A percentile compares a stretch with the other conserved stretches of the same genome.
Evolutionary conservation across 2,797 vertebrate species (phyloP).

Genomic region (Gambelia wislizenii): DNA sequence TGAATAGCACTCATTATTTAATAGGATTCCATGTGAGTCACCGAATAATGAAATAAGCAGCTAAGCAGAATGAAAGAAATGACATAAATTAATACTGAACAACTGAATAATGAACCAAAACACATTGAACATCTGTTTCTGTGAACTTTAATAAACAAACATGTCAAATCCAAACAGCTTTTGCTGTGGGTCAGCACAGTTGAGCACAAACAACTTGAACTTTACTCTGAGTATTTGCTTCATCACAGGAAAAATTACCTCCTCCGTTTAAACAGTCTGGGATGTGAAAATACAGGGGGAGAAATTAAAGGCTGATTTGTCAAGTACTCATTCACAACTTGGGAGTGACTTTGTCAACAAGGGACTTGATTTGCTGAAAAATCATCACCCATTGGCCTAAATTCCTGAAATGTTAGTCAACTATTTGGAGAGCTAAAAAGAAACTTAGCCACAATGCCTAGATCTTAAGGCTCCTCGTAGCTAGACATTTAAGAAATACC

Average conservation of each 20-base stretch:
- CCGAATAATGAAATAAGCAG: conserved; percentile 20
- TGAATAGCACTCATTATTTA: neutral
- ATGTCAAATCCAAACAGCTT: conserved; percentile 45
- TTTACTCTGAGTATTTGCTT: conserved; percentile 48
- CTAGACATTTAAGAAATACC: too few species aligned
- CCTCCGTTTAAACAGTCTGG: conserved; percentile 16
- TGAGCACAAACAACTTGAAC: conserved; percentile 47
- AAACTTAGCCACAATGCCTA: too few species aligned
- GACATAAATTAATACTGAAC: conserved; percentile 20
- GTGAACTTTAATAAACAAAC: conserved; percentile 49
- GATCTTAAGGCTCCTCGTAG: too few species aligned
- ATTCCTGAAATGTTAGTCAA: neutral
- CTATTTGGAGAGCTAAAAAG: neutral
- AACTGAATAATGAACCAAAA: conserved; percentile 30
- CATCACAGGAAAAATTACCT: conserved; percentile 26
- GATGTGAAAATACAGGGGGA: conserved; percentile 6
- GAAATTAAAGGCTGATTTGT: conserved; percentile 18
- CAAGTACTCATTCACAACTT: conserved; percentile 4
- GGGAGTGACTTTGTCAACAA: neutral
- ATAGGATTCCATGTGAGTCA: neutral
- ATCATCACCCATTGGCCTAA: neutral
- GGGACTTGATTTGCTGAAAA: neutral
- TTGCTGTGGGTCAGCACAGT: conserved; percentile 41
- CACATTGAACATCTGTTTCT: conserved; percentile 32
- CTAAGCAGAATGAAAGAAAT: conserved; percentile 19